Evolutionary conservation across 1,140 invertebrate genomes (phyloP), one percentile per base, ranked within the genome.

Genomic region (Drosophila punjabiensis): DNA sequence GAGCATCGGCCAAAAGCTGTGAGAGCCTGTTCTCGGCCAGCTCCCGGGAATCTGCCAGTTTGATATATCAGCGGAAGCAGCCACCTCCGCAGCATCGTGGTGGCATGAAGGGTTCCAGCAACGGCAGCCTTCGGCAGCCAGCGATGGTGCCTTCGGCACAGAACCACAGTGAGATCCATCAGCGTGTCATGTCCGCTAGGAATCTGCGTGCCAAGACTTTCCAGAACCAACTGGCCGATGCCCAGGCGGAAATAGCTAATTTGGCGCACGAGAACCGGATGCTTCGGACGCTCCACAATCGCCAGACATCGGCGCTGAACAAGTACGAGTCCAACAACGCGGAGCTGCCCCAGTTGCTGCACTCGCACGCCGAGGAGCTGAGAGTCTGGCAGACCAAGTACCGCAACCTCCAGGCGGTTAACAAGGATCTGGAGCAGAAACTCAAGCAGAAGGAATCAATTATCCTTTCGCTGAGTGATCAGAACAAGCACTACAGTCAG

Each of bases 201-300:
- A 95, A 96, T 74, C 93, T 97, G 63, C 94, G 96, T 33, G 94
- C 96, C 3, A 96, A 96, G 86, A 95, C 96, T 64, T 92, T 97
- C 52, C 96, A 97, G 93, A 97, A 96, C 93, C 96, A 97, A 93
- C 86, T 97, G 58, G 95, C 96, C 33, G 96, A 97, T 93, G 96
- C 96, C 13, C 96, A 97, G 90, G 96, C 95, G 79, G 96, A 96
- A 91, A 94, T 97, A 33, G 95, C 96, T 95, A 96, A 97, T 93
- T 85, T 97, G 18, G 94, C 95, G 20, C 96, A 96, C 83, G 96
- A 97, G 93, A 97, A 97, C 91, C 95, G 95, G 79, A 94, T 96
- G 37, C 91, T 97, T 11, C 95, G 95, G 71, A 95, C 95, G 4
- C 93, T 97, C 39, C 96, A 97, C 90, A 97, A 96, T 85, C 95